Base-by-base conservation (phyloP, 2,113 vertebrate genomes). In the Centropus bengalensis region DNA sequence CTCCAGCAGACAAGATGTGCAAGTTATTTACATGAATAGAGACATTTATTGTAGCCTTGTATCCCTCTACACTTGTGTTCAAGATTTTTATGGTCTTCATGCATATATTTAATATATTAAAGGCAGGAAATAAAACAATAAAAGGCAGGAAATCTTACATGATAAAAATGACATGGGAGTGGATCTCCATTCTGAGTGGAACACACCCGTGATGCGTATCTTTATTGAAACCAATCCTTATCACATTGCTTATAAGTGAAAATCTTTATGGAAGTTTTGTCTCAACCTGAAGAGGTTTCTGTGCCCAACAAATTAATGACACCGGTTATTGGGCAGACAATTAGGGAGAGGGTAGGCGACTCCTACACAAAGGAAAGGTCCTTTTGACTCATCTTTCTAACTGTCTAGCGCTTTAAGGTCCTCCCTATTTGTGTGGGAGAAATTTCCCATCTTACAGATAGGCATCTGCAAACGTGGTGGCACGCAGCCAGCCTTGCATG, bases 381-480 rank as follows among this genome's bases (percentile, higher is more conserved):
- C 74, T 69, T 93, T 83, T 96, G 95, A 96, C 91, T 98, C 95
- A 96, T 78, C 87, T 66, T 86, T 94, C 94, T 89, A 81, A 58
- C 38, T 30, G 18, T 63, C 55, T 88, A 52, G 74, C 66, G 54
- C 45, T 75, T 76, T 54, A 71, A 95, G 92, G 92, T 95, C 93
- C 97, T 96, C 94, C 74, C 76, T 94, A 10, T 95, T 81, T 96
- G 92, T 94, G 94, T 97, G 95, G 95, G 96, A 97, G 97, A 97
- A 91, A 93, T 97, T 98, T 98, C 95, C 86, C 78, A 60, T 96
- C 86, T 96, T 79, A 74, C 60, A 88, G 84, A 75, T 80, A 38
- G 22, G 15, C 36, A 26, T 91, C 32, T 88, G 79, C 70, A 86
- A 77, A 64, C 44, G 17, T 28, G 75, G 69, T 82, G 63, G 28